phyloP scores from a whole-genome alignment of 1,140 invertebrate species.

The Sitobion miscanthi region DNA sequence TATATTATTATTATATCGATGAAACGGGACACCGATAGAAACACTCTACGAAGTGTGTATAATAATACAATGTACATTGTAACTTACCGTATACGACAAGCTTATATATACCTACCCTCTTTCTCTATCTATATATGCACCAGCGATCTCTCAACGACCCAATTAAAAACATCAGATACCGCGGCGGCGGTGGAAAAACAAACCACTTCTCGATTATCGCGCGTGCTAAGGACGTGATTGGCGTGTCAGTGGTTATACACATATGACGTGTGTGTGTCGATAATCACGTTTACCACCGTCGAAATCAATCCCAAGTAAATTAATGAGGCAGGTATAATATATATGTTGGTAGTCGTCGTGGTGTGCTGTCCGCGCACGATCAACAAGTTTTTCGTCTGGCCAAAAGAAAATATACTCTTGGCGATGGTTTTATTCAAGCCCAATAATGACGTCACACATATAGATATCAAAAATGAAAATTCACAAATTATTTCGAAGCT shows the following conservation, averaged over 20 bases:
- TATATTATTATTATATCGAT: neutral
- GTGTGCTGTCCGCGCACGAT: neutral
- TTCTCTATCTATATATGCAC: too few relatives aligned
- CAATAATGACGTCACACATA: neutral
- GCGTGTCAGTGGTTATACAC: neutral
- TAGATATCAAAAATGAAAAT: too few relatives aligned
- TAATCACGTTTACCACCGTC: neutral
- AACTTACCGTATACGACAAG: neutral
- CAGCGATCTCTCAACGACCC: neutral
- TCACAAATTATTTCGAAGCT: too few relatives aligned
- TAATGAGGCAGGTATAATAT: neutral
- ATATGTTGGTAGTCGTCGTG: neutral
- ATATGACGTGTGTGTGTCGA: neutral
- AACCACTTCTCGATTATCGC: neutral
- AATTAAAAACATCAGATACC: conserved; percentile 8
- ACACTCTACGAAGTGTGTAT: neutral
- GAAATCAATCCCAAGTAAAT: neutral
- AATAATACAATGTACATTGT: neutral
- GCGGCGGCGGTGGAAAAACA: neutral
- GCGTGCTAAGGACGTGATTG: neutral
- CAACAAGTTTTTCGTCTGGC: neutral
- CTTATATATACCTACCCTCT: neutral
- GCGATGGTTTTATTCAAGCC: neutral
- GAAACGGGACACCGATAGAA: neutral
- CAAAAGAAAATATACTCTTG: neutral